Percentiles rank a stretch among this genome's conserved stretches.
Conservation (phyloP, 2,888 invertebrate genomes). For the Cenopis cana region DNA sequence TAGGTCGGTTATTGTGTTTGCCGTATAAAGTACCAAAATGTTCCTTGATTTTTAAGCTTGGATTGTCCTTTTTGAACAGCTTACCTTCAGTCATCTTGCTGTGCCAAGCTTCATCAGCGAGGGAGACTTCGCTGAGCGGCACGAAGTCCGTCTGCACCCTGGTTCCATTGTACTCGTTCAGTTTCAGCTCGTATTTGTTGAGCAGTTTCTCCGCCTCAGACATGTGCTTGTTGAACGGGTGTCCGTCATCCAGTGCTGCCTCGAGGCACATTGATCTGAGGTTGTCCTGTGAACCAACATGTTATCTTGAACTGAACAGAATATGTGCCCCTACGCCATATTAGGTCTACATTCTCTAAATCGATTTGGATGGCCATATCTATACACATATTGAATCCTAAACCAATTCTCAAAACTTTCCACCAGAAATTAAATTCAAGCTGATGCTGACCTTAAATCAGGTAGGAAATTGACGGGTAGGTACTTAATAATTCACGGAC, state of each 20-base stretch:
- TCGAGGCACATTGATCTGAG: conserved; percentile 69
- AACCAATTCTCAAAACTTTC: too few species aligned
- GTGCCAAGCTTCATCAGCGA: conserved; percentile 82
- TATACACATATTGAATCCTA: neutral
- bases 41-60: neutral
- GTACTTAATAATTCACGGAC: neutral
- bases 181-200: conserved; percentile 83
- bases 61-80: neutral
- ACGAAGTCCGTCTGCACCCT: conserved; percentile 70
- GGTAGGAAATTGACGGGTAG: neutral
- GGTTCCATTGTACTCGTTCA: conserved; percentile 79
- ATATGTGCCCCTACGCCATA: neutral
- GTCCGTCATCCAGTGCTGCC: conserved; percentile 61
- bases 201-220: conserved; percentile 82
- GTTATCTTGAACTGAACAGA: neutral
- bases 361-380: neutral
- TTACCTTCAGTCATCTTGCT: conserved; percentile 74
- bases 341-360: neutral
- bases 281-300: conserved; percentile 61
- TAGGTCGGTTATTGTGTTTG: too few species aligned
- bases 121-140: conserved; percentile 73
- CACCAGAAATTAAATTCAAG: neutral
- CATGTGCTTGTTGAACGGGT: conserved; percentile 74
- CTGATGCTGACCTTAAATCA: too few species aligned
- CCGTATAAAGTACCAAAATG: neutral